These are phyloP conservation scores for Schlechtendalia chinensis DNA, from an alignment of 1,140 invertebrate species.

Conservation along the genomic window DNA sequence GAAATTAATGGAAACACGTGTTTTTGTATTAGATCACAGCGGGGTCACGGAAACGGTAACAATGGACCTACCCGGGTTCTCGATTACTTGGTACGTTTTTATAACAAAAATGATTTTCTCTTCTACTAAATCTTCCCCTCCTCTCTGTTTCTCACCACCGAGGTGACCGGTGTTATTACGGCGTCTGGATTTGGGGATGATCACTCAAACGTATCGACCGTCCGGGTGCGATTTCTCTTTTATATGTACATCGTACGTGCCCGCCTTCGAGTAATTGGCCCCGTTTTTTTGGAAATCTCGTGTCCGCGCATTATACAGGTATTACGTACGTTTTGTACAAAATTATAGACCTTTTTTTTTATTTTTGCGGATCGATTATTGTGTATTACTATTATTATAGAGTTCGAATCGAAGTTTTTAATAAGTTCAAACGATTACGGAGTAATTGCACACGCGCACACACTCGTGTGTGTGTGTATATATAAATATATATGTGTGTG, in stretches of 20 bases:
- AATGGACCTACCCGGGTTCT: constrained; percentile 11
- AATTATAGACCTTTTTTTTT: constrained; percentile 35
- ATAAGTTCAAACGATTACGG: constrained; percentile 8
- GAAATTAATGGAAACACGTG: constrained; percentile 47
- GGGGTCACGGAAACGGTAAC: constrained; percentile 13
- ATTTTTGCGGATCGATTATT: constrained; percentile 10
- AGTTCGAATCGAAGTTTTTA: background rate
- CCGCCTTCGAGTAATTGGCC: background rate
- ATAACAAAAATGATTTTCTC: constrained; percentile 27
- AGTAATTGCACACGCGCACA: background rate
- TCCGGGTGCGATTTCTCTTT: constrained; percentile 22
- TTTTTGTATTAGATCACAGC: constrained; percentile 42
- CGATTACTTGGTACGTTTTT: constrained; percentile 42
- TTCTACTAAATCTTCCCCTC: background rate
- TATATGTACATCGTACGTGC: background rate
- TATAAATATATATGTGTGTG: too few relatives aligned
- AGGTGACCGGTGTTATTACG: constrained; percentile 11
- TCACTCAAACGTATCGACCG: constrained; percentile 34
- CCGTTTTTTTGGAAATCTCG: background rate
- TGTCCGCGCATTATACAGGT: background rate
- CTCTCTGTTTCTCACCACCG: too few relatives aligned
- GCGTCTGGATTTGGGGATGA: constrained; percentile 1
- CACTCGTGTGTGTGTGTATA: too few relatives aligned
- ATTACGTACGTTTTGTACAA: background rate
- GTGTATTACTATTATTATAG: constrained; percentile 1